Percentiles rank a stretch among this genome's conserved stretches.
phyloP scores from a whole-genome alignment of 2,113 vertebrate genomes.

The Rhinopithecus roxellana region DNA sequence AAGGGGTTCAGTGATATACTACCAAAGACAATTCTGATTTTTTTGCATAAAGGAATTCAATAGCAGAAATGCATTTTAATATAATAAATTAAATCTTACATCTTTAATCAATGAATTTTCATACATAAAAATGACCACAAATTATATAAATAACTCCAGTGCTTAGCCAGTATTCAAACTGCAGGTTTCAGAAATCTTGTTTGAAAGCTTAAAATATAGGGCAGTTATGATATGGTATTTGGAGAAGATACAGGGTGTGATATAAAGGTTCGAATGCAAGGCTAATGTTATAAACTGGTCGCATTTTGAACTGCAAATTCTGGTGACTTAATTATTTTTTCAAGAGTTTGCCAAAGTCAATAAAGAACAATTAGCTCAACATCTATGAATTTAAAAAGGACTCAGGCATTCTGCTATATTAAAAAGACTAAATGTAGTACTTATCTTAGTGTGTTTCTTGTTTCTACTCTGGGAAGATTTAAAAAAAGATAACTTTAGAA shows the following conservation, averaged over 20 bases:
- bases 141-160: slow-evolving; percentile 24
- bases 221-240: background rate
- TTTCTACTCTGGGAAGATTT: background rate
- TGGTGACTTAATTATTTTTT: background rate
- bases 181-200: slow-evolving; percentile 34
- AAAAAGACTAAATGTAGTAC: background rate
- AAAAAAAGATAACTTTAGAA: background rate
- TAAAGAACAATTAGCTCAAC: background rate
- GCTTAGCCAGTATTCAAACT: slow-evolving; percentile 38
- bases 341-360: background rate
- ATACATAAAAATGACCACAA: slow-evolving; percentile 31
- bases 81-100: slow-evolving; percentile 26
- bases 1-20: slow-evolving; percentile 10
- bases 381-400: background rate
- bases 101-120: slow-evolving; percentile 40
- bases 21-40: background rate
- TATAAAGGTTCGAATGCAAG: background rate
- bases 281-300: background rate
- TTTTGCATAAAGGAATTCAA: slow-evolving; percentile 22
- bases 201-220: slow-evolving; percentile 30
- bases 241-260: background rate
- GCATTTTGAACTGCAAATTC: background rate
- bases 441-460: background rate
- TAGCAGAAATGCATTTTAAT: background rate
- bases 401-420: background rate